Evolutionary conservation across 1,140 invertebrate species (phyloP).

Genomic region (Homarus americanus): DNA sequence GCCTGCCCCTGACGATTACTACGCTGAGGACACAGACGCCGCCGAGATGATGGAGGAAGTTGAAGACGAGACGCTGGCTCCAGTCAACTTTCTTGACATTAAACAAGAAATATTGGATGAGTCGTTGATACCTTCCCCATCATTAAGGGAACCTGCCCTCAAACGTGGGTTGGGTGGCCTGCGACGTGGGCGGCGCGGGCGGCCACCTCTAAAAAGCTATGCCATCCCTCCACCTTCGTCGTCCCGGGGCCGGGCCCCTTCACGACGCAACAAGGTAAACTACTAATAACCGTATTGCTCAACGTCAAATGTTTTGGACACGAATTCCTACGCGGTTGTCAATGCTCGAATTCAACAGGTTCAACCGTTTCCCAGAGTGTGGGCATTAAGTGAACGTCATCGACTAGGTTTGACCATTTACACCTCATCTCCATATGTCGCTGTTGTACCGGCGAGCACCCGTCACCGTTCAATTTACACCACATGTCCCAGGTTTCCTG

Average conservation of each 20-base stretch:
- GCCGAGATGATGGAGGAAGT: conserved; percentile 48
- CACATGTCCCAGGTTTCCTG: not conserved
- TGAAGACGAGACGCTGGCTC: conserved; percentile 34
- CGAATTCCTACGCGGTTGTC: too few species aligned
- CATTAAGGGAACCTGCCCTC: conserved; percentile 23
- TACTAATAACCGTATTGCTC: not conserved
- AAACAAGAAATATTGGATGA: conserved; percentile 37
- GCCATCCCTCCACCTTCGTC: conserved; percentile 41
- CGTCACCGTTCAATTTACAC: not conserved
- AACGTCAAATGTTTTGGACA: not conserved
- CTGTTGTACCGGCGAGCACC: not conserved
- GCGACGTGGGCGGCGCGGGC: conserved; percentile 54
- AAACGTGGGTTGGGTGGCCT: conserved; percentile 50
- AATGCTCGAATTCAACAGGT: too few species aligned
- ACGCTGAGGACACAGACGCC: conserved; percentile 45
- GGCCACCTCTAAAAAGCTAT: conserved; percentile 49
- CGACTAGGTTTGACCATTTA: not conserved
- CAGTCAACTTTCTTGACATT: conserved; percentile 3
- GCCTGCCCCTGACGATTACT: conserved; percentile 38
- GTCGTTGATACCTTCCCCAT: conserved; percentile 2
- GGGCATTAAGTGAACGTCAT: not conserved
- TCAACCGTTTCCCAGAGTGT: not conserved
- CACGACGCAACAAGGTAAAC: conserved; percentile 60
- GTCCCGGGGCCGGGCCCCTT: conserved; percentile 44
- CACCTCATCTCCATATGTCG: not conserved